Percentiles rank a stretch among this genome's conserved stretches.
Evolutionary conservation across 1,140 invertebrate genomes (phyloP).

Genomic region (Scaptomyza montana): DNA sequence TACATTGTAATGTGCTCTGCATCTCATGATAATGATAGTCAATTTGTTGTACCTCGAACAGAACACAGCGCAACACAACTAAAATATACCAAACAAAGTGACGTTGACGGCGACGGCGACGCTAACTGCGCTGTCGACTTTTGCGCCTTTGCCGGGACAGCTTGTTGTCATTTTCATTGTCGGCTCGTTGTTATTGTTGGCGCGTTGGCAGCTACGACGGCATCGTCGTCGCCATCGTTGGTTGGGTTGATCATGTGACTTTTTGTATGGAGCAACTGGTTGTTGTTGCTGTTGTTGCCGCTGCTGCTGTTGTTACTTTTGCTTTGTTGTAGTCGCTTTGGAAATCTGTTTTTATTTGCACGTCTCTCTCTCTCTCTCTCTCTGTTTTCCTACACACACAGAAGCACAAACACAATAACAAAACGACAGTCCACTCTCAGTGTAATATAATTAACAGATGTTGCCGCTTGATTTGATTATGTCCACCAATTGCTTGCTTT

Average conservation of each 20-base stretch:
- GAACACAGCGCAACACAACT: background rate
- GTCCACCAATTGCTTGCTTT: slow-evolving; percentile 31
- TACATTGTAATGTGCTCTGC: slow-evolving; percentile 57
- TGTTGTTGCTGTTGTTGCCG: slow-evolving; percentile 49
- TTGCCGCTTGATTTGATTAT: slow-evolving; percentile 63
- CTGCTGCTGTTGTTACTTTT: slow-evolving; percentile 25
- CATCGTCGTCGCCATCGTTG: slow-evolving; percentile 57
- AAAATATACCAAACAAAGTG: slow-evolving; percentile 30
- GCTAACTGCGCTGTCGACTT: slow-evolving; percentile 10
- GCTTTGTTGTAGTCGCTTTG: slow-evolving; percentile 70
- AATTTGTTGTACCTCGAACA: slow-evolving; percentile 57
- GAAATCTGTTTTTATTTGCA: slow-evolving; percentile 82
- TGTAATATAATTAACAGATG: slow-evolving; percentile 74
- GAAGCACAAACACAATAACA: slow-evolving; percentile 11
- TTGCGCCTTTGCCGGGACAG: slow-evolving; percentile 34
- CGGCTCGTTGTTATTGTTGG: slow-evolving; percentile 45
- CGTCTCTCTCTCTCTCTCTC: slow-evolving; percentile 46
- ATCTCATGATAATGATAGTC: slow-evolving; percentile 72
- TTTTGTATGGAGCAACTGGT: slow-evolving; percentile 80
- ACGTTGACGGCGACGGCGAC: background rate
- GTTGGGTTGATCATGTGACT: slow-evolving; percentile 79
- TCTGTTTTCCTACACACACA: slow-evolving; percentile 52
- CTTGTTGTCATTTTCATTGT: slow-evolving; percentile 63
- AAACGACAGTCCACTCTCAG: slow-evolving; percentile 38
- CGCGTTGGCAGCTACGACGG: slow-evolving; percentile 44